Evolutionary conservation across 2,797 vertebrate genomes (phyloP).

Genomic region (Tragopan temminckii): DNA sequence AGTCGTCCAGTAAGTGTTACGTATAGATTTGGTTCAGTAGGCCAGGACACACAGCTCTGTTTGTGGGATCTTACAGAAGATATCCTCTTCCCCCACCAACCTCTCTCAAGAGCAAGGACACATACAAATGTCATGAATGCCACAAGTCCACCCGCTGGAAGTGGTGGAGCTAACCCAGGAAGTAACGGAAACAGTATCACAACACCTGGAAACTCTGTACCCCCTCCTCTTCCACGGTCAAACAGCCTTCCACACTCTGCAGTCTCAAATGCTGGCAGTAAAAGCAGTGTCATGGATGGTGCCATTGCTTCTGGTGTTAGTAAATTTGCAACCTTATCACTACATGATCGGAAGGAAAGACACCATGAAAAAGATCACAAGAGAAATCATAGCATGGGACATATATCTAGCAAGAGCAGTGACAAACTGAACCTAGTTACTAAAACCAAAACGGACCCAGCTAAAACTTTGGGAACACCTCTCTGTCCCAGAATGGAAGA

Average conservation of each 20-base stretch:
- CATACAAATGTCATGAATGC: constrained; percentile 98
- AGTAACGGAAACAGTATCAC: constrained; percentile 85
- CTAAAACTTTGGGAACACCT: constrained; percentile 95
- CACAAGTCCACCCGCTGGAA: constrained; percentile 88
- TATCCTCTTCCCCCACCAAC: constrained; percentile 96
- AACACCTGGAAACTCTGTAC: constrained; percentile 86
- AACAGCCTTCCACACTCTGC: constrained; percentile 95
- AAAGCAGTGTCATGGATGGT: constrained; percentile 89
- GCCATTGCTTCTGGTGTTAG: constrained; percentile 92
- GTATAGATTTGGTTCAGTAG: constrained; percentile 95
- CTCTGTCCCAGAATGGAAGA: constrained; percentile 98
- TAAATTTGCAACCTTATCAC: constrained; percentile 96
- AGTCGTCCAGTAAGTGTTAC: constrained; percentile 95
- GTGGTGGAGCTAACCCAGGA: constrained; percentile 82
- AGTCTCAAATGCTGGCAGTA: constrained; percentile 87
- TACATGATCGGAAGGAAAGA: constrained; percentile 96
- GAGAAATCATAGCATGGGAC: constrained; percentile 98
- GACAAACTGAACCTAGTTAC: constrained; percentile 97
- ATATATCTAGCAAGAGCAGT: constrained; percentile 99
- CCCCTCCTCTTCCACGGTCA: constrained; percentile 92
- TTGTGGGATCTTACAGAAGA: constrained; percentile 99
- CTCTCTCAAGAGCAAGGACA: constrained; percentile 95
- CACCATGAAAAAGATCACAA: constrained; percentile 98
- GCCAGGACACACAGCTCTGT: constrained; percentile 98
- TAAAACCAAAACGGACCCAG: constrained; percentile 94